Conservation (phyloP, 1,140 invertebrate genomes). For the Adoxophyes honmai region DNA sequence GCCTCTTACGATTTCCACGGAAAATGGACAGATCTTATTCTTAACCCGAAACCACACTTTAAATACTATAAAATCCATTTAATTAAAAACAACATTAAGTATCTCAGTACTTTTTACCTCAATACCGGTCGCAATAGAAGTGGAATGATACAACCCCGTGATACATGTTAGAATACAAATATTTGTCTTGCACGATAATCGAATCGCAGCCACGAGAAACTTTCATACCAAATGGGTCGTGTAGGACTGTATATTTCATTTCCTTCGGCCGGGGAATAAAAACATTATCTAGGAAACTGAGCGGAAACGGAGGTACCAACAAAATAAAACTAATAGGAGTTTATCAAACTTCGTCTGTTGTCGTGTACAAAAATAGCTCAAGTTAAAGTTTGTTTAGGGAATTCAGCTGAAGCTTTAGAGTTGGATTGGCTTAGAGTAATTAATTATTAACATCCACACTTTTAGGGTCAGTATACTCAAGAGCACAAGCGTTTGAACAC, state of each 20-base stretch:
- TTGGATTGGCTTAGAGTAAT: too few relatives aligned
- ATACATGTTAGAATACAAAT: slow-evolving; percentile 8
- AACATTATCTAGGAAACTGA: background rate
- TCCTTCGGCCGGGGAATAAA: slow-evolving; percentile 1
- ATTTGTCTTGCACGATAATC: slow-evolving; percentile 9
- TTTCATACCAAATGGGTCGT: slow-evolving; percentile 7
- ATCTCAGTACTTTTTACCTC: too few relatives aligned
- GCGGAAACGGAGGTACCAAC: background rate
- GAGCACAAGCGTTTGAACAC: too few relatives aligned
- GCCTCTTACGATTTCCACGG: too few relatives aligned
- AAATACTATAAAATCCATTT: too few relatives aligned
- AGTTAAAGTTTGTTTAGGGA: too few relatives aligned
- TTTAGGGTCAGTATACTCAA: too few relatives aligned
- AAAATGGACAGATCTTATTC: too few relatives aligned
- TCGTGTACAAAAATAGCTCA: background rate
- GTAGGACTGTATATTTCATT: slow-evolving; percentile 3
- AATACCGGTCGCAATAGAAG: background rate
- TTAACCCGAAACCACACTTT: too few relatives aligned
- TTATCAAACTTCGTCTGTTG: slow-evolving; percentile 10
- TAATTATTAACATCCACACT: too few relatives aligned
- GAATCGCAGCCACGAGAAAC: slow-evolving; percentile 10
- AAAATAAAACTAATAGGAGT: background rate
- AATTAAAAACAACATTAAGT: too few relatives aligned
- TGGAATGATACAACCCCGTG: slow-evolving; percentile 1
- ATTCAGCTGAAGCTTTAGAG: too few relatives aligned